Evolutionary conservation across 2,797 vertebrate genomes (phyloP).

Genomic region (Lates japonicus): DNA sequence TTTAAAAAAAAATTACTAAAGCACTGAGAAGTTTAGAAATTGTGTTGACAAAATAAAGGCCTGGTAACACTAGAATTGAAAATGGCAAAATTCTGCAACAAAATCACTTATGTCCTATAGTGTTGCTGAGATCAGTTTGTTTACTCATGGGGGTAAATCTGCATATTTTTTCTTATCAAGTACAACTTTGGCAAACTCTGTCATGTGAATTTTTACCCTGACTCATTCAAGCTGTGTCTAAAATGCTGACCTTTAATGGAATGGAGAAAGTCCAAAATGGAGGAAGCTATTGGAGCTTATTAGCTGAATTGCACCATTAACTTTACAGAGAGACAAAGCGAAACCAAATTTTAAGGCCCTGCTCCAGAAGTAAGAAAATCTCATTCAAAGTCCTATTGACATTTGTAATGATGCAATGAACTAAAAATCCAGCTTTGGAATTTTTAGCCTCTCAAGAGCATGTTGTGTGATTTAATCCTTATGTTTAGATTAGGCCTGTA

Average conservation of each 20-base stretch:
- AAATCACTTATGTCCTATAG: not conserved
- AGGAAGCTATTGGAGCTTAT: not conserved
- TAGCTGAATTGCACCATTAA: not conserved
- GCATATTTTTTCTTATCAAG: not conserved
- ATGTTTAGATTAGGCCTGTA: too few relatives aligned
- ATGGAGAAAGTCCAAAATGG: not conserved
- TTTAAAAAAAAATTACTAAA: too few relatives aligned
- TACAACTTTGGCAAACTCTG: not conserved
- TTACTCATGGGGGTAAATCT: too few relatives aligned
- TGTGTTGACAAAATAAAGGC: not conserved
- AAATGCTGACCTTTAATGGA: not conserved
- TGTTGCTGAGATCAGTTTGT: not conserved
- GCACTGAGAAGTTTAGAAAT: conserved; percentile 13
- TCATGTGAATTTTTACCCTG: not conserved
- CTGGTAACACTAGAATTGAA: conserved; percentile 2
- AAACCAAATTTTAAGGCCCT: not conserved
- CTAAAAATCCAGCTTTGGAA: not conserved
- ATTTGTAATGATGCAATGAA: not conserved
- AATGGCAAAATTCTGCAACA: not conserved
- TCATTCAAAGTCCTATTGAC: not conserved
- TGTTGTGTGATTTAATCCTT: not conserved
- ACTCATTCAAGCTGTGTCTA: not conserved
- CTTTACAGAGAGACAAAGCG: too few relatives aligned
- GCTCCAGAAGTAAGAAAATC: not conserved
- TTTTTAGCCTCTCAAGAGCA: not conserved